phyloP scores from a whole-genome alignment of 1,140 invertebrate genomes.

The Panagrolaimus sp. region DNA sequence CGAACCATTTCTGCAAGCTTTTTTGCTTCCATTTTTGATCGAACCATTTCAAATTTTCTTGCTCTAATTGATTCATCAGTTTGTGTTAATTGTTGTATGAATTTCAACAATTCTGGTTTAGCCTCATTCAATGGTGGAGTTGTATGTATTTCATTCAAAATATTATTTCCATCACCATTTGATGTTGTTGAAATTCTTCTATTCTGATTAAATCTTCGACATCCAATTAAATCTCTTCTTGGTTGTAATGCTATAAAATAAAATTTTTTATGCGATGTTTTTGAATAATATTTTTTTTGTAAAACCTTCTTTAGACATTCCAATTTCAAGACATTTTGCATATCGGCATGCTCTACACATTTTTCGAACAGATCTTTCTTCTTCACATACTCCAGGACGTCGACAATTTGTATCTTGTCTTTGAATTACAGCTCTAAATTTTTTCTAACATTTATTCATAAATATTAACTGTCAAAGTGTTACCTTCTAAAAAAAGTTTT shows the following conservation, averaged over 20 bases:
- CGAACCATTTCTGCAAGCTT: conserved; percentile 34
- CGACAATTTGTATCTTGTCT: conserved; percentile 45
- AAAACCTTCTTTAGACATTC: conserved; percentile 68
- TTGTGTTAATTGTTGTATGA: conserved; percentile 34
- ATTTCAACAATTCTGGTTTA: conserved; percentile 27
- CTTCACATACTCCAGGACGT: conserved; percentile 72
- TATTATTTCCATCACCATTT: conserved; percentile 14
- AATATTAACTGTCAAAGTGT: too few species aligned
- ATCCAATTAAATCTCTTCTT: conserved; percentile 32
- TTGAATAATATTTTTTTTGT: too few species aligned
- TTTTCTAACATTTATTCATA: too few species aligned
- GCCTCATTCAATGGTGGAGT: not conserved
- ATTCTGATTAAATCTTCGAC: conserved; percentile 23
- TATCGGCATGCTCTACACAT: conserved; percentile 47
- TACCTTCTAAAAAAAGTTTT: conserved; percentile 64
- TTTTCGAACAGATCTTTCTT: conserved; percentile 80
- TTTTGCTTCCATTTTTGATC: conserved; percentile 40
- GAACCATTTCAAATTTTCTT: conserved; percentile 42
- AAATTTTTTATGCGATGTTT: not conserved
- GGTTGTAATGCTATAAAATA: conserved; percentile 28
- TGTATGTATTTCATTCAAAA: not conserved
- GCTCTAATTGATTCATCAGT: conserved; percentile 38
- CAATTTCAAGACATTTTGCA: conserved; percentile 64
- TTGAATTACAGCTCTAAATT: conserved; percentile 60
- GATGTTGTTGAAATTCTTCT: conserved; percentile 19